Evolutionary conservation across 2,888 invertebrate genomes (phyloP), one percentile per base, ranked within the genome.

Genomic region (Ganaspis brasiliensis): DNA sequence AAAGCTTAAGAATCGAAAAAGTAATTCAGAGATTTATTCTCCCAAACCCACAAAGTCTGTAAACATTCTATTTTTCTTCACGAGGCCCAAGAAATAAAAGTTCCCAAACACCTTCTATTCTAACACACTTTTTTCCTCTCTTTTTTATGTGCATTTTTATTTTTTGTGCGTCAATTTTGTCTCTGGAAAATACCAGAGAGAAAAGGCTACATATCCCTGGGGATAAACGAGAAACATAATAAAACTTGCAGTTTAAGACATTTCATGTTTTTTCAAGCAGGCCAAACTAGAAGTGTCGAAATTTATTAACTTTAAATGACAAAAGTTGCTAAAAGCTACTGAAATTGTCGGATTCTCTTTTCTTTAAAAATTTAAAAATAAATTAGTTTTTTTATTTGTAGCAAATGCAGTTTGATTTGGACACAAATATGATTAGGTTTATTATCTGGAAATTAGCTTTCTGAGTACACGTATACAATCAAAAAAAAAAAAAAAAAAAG

Each of bases 1-100:
- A 12, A 63, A 40, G 63, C 63, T 63, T 63, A 19, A 63, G 63
- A 63, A 63, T 63, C 63, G 37, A n/a, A 21, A 40, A 63, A 37
- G 40, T 63, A 63, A 63, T 37, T 63, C 63, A 21, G 63, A 63
- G 21, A 37, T 63, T 37, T 63, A 63, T 63, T 63, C 14, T 21
- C 16, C 21, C 21, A 21, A 63, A 40, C 19, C 40, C 63, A 63
- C 21, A 16, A 6, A 40, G 21, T n/a, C 40, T 63, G 19, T 21
- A 63, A 37, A 40, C 40, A 19, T 21, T 63, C 63, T 21, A 37
- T 63, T 21, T 14, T 61, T 24, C 35, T 63, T 19, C 1, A 12
- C 21, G 37, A 21, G 5, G 57, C 52, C 16, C 12, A n/a, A 21
- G 63, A 63, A 37, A 40, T 37, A 63, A 63, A 59, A 63, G 26